Conservation (phyloP, 2,113 vertebrate species). For the Oryctolagus cuniculus region DNA sequence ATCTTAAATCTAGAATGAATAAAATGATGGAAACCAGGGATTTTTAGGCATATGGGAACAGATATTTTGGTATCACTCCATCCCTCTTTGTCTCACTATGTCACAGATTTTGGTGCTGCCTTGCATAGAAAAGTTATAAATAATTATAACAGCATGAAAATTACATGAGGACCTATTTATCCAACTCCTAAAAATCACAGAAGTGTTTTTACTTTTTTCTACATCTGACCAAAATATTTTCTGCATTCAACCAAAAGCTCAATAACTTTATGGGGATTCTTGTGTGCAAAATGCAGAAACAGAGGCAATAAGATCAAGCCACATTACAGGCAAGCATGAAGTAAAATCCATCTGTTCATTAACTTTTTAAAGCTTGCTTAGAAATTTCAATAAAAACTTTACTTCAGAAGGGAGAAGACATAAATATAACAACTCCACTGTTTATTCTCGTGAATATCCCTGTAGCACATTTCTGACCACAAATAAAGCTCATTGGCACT, state of each 20-base stretch:
- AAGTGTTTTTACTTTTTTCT: background rate
- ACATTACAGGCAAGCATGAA: background rate
- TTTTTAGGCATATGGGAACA: background rate
- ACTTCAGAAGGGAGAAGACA: background rate
- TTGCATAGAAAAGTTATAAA: background rate
- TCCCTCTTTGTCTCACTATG: too few species aligned
- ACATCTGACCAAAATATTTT: background rate
- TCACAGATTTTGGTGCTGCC: background rate
- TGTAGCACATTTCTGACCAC: background rate
- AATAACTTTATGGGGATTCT: background rate
- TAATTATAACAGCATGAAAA: background rate
- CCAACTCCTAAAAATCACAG: background rate
- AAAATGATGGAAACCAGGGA: background rate
- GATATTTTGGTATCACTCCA: background rate
- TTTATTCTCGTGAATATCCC: background rate
- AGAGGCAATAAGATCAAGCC: background rate
- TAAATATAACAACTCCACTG: background rate
- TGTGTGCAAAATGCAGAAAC: background rate
- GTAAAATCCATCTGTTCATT: background rate
- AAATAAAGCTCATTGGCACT: background rate
- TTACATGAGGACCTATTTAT: background rate
- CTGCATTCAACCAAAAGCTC: background rate
- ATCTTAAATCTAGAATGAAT: conserved; percentile 35
- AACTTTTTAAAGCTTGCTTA: background rate
- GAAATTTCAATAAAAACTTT: conserved; percentile 16